These are phyloP conservation scores for Tauraco erythrolophus DNA, from an alignment of 2,113 vertebrate genomes.

Conservation along the genomic window DNA sequence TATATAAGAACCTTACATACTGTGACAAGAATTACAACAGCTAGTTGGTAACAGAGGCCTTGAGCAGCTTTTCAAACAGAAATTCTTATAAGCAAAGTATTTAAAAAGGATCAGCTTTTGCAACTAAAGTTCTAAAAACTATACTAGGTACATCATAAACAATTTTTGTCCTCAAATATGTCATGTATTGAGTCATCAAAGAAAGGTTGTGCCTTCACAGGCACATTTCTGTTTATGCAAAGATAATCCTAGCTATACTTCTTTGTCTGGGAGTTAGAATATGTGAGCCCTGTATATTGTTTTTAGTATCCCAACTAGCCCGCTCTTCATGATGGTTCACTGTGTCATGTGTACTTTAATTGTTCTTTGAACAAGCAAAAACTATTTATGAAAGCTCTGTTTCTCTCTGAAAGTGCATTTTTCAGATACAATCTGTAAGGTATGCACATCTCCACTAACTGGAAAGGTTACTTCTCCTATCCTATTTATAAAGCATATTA, in stretches of 20 bases:
- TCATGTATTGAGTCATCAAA: not conserved
- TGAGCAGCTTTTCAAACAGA: not conserved
- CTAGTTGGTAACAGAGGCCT: not conserved
- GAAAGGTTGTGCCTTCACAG: not conserved
- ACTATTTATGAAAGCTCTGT: not conserved
- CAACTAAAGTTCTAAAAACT: not conserved
- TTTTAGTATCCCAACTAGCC: not conserved
- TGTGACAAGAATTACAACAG: not conserved
- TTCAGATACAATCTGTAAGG: not conserved
- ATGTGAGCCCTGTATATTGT: not conserved
- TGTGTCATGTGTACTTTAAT: not conserved
- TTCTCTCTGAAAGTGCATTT: not conserved
- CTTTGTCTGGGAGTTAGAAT: not conserved
- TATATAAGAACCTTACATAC: not conserved
- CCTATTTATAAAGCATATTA: not conserved
- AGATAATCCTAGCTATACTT: not conserved
- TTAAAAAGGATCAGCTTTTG: not conserved
- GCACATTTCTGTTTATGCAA: not conserved
- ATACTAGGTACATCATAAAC: not conserved
- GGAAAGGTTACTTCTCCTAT: not conserved
- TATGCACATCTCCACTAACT: not conserved
- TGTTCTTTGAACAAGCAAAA: not conserved
- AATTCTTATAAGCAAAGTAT: not conserved
- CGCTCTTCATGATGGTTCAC: not conserved
- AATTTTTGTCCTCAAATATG: not conserved